These are phyloP conservation scores for Bubo scandiacus DNA, from an alignment of 2,113 vertebrate species.

Conservation along the genomic window DNA sequence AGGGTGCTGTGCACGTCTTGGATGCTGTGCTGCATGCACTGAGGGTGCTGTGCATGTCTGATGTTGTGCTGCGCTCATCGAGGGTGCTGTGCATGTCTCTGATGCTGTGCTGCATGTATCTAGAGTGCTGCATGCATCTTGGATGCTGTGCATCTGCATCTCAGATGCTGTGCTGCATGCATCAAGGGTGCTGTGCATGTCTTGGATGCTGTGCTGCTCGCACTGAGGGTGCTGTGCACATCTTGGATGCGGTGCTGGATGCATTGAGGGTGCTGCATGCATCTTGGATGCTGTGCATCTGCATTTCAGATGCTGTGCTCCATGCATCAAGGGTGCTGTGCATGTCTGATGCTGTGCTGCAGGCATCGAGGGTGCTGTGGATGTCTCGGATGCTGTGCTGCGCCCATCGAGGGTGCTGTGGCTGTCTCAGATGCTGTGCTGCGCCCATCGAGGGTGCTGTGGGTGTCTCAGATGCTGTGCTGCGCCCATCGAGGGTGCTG, in stretches of 20 bases:
- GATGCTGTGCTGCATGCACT: background rate
- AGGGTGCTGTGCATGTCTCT: background rate
- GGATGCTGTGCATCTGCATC: background rate
- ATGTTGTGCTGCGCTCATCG: background rate
- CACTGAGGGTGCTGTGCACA: accelerated
- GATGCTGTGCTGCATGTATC: background rate
- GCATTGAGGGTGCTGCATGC: background rate
- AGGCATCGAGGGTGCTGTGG: background rate
- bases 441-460: background rate
- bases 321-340: background rate
- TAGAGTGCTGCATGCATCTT: background rate
- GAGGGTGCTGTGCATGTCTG: too few species aligned
- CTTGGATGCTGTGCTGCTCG: background rate
- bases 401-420: accelerated
- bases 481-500: background rate
- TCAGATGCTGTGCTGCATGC: too few species aligned
- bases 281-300: too few species aligned
- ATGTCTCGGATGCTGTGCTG: background rate
- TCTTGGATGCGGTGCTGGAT: accelerated
- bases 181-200: background rate
- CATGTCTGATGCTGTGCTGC: background rate
- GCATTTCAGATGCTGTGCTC: background rate
- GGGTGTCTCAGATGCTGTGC: too few species aligned
- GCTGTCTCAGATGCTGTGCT: background rate
- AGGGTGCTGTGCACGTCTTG: background rate